Conservation (phyloP, 2,888 invertebrate species). For the Sclerodermus sp. region DNA sequence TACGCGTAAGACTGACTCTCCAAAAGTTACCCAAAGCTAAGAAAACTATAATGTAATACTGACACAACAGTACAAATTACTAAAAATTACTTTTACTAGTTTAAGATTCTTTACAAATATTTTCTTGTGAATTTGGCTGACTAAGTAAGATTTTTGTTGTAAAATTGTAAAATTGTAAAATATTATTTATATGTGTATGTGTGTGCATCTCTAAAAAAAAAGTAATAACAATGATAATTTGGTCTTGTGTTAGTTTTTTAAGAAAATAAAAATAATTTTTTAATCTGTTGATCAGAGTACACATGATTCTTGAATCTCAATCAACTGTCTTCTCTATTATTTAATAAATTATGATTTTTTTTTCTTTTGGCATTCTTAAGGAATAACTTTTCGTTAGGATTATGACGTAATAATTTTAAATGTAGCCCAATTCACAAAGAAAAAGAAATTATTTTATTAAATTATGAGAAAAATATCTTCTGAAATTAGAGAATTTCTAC, state of each 20-base stretch:
- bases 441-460: too few species aligned
- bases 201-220: too few species aligned
- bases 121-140: slow-evolving; percentile 7
- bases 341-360: not conserved
- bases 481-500: too few species aligned
- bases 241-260: too few species aligned
- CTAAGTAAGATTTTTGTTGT: not conserved
- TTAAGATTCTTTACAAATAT: slow-evolving; percentile 15
- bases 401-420: not conserved
- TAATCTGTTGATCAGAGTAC: not conserved
- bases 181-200: too few species aligned
- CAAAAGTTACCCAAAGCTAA: slow-evolving; percentile 41
- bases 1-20: slow-evolving; percentile 15
- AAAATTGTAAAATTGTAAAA: slow-evolving; percentile 10
- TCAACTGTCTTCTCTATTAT: not conserved
- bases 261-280: too few species aligned
- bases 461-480: too few species aligned
- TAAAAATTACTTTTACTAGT: slow-evolving; percentile 10
- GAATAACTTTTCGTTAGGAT: not conserved
- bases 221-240: too few species aligned
- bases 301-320: not conserved
- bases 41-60: slow-evolving; percentile 27
- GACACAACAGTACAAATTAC: slow-evolving; percentile 41
- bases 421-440: too few species aligned
- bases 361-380: too few species aligned